Percentiles rank a stretch among this genome's conserved stretches.
phyloP scores from a whole-genome alignment of 2,888 invertebrate genomes.

The Osmoderma eremita region DNA sequence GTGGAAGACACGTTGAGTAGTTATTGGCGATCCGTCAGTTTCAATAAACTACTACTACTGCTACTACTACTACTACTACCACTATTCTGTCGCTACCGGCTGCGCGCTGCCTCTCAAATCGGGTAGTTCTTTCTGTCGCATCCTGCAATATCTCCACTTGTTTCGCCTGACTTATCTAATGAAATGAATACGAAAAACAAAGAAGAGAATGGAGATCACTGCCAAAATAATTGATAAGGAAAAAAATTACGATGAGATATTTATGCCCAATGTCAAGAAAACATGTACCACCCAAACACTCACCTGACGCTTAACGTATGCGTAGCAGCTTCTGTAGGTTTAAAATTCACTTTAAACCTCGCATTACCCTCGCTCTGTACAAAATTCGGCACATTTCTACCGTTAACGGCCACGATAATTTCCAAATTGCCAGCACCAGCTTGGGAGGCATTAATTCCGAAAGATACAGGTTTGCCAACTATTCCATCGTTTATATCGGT shows the following conservation, averaged over 20 bases:
- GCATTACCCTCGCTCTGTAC: conserved; percentile 98
- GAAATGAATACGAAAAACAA: no score
- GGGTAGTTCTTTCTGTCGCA: no score
- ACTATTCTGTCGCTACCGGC: no score
- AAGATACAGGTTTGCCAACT: conserved; percentile 92
- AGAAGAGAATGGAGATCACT: background rate
- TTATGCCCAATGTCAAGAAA: background rate
- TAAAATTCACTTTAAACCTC: conserved; percentile 93
- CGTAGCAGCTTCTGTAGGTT: conserved; percentile 91
- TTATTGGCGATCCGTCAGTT: no score
- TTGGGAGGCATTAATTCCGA: conserved; percentile 87
- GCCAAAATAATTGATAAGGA: no score
- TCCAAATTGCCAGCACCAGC: conserved; percentile 95
- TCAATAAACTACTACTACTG: no score
- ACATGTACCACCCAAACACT: background rate
- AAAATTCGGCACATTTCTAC: conserved; percentile 97
- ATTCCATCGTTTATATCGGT: conserved; percentile 91
- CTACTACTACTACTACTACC: no score
- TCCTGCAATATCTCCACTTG: no score
- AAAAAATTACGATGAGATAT: no score
- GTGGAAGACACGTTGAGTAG: no score
- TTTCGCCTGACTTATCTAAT: no score
- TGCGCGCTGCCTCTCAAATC: no score
- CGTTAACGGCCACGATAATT: conserved; percentile 96
- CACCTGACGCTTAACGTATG: conserved; percentile 90